Base-by-base conservation (phyloP, 2,113 vertebrate genomes). In the Pangasianodon gigas region DNA sequence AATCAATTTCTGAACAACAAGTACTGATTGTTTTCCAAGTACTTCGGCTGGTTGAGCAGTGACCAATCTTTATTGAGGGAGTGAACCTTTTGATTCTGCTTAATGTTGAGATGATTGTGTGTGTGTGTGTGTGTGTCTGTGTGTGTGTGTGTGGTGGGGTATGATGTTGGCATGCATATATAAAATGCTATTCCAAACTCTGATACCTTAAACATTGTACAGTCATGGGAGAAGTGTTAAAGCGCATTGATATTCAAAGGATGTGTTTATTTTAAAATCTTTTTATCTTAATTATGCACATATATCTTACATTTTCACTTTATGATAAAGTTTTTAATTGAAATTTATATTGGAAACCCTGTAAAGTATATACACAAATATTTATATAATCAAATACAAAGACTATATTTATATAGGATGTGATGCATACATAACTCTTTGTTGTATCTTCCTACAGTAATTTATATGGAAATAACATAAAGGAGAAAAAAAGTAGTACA, bases 1-100 rank as follows among this genome's bases (percentile, higher is more conserved):
- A 58, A 90, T 81, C 26, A 2, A 54, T 81, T 18, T 54, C 51
- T 58, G 32, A 46, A 58, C 81, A 77, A 82, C 87, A 94, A 95
- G 95, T 95, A 95, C 94, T 95, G 89, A 91, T 90, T 93, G 92
- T 84, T 90, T 91, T 94, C 89, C 62, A 91, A 93, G 94, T 95
- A 95, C 94, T 95, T 95, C 93, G 89, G 95, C 95, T 96, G 95
- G 95, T 96, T 96, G 95, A 96, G 92, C 91, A 94, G 94, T 93
- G 96, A 96, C 95, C 96, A 96, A 96, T 93, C 92, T 74, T 92
- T 88, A 62, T 29, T 56, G 65, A 91, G 29, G 18, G 37, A 87
- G 37, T 69, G 82, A 91, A 74, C 69, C 41, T 58, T 81, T 91
- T 91, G 86, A 87, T 85, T 91, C 37, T 92, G 71, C 83, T 83